Percentiles rank a stretch among this genome's conserved stretches.
These are phyloP conservation scores for Trisateles emortualis DNA, from an alignment of 2,888 invertebrate genomes.

Conservation along the genomic window DNA sequence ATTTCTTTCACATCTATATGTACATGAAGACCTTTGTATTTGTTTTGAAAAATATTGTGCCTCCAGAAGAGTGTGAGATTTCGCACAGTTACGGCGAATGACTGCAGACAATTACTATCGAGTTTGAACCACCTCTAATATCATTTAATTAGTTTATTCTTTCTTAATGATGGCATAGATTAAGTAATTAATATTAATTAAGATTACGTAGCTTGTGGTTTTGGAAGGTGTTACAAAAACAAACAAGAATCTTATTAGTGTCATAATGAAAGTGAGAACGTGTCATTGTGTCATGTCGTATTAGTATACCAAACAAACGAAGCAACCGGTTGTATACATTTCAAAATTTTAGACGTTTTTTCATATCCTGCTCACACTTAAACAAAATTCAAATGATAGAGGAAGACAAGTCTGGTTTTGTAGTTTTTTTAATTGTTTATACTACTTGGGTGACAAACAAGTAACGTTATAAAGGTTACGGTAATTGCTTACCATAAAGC, in stretches of 20 bases:
- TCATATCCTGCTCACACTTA: neutral
- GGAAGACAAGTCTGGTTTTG: neutral
- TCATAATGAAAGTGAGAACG: constrained; percentile 62
- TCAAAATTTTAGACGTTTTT: neutral
- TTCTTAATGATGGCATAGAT: constrained; percentile 17
- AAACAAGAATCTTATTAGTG: too few relatives aligned
- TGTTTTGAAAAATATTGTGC: too few relatives aligned
- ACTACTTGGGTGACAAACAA: too few relatives aligned
- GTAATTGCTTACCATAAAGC: neutral
- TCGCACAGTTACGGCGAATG: too few relatives aligned
- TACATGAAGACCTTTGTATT: too few relatives aligned
- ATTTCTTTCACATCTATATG: too few relatives aligned
- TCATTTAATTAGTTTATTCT: constrained; percentile 10
- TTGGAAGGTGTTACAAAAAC: constrained; percentile 33
- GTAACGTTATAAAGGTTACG: too few relatives aligned
- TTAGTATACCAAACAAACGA: constrained; percentile 57
- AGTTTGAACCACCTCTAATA: constrained; percentile 14
- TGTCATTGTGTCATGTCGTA: constrained; percentile 55
- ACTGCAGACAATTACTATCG: too few relatives aligned
- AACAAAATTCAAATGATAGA: neutral
- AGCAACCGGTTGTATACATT: constrained; percentile 48
- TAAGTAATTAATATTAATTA: constrained; percentile 30
- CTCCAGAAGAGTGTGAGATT: too few relatives aligned
- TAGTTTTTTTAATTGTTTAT: too few relatives aligned
- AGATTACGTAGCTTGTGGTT: constrained; percentile 24